These are phyloP conservation scores for Ceratina calcarata DNA, from an alignment of 1,140 invertebrate genomes.

Conservation along the genomic window DNA sequence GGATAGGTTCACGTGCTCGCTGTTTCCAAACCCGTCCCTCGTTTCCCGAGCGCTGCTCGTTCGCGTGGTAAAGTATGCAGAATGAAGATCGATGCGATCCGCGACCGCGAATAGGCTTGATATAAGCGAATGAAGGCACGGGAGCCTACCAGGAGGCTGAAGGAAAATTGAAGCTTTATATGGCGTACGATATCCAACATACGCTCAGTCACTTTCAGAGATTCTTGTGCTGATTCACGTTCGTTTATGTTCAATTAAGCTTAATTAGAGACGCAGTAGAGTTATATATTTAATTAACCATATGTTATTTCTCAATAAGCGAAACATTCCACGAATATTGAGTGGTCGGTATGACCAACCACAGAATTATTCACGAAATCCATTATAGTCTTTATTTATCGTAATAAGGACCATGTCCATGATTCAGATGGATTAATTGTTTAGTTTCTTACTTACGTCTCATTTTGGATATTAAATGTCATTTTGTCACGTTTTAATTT, in stretches of 20 bases:
- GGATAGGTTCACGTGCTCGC: conserved; percentile 64
- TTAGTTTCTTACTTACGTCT: too few species aligned
- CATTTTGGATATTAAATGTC: neutral
- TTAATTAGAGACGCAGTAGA: too few species aligned
- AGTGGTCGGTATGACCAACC: too few species aligned
- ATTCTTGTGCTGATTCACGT: conserved; percentile 2
- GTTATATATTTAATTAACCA: too few species aligned
- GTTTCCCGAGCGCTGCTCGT: neutral
- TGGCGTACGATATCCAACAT: conserved; percentile 71
- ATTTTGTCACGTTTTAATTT: conserved; percentile 14
- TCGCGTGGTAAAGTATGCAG: conserved; percentile 58
- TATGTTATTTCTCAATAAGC: too few species aligned
- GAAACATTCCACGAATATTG: too few species aligned
- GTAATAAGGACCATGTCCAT: too few species aligned
- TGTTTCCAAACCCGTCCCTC: neutral
- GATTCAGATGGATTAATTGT: too few species aligned
- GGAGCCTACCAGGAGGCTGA: conserved; percentile 20
- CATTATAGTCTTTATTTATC: too few species aligned
- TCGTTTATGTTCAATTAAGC: too few species aligned
- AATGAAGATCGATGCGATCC: conserved; percentile 74
- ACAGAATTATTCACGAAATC: too few species aligned
- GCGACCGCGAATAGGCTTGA: conserved; percentile 30
- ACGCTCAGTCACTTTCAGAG: conserved; percentile 66
- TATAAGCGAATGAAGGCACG: neutral
- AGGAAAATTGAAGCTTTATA: conserved; percentile 63